phyloP scores from a whole-genome alignment of 1,140 invertebrate species.

The Conopomorpha cramerella region DNA sequence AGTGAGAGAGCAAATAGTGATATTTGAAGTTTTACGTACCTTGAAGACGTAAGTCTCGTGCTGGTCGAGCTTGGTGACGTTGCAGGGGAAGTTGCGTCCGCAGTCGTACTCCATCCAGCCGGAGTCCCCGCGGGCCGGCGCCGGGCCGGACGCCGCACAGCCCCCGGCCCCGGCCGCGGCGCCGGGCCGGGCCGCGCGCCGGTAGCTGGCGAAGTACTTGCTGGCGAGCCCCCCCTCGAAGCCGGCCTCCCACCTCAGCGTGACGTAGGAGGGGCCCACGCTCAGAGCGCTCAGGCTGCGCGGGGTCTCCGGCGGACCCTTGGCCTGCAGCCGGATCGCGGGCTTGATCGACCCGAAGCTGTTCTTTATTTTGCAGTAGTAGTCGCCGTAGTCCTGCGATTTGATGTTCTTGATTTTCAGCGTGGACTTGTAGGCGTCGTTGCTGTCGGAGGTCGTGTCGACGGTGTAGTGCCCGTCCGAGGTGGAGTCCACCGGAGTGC shows the following conservation, averaged over 20 bases:
- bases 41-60: conserved; percentile 83
- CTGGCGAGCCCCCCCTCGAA: conserved; percentile 87
- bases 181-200: conserved; percentile 63
- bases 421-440: conserved; percentile 84
- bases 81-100: conserved; percentile 82
- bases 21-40: no score
- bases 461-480: conserved; percentile 87
- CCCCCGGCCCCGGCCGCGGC: conserved; percentile 11
- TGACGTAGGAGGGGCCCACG: conserved; percentile 76
- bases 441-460: conserved; percentile 76
- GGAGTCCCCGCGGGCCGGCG: conserved; percentile 62
- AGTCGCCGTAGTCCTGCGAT: conserved; percentile 85
- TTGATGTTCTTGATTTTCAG: conserved; percentile 77
- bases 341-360: conserved; percentile 75
- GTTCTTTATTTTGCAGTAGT: conserved; percentile 84
- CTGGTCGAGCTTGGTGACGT: conserved; percentile 80
- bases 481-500: conserved; percentile 71
- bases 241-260: conserved; percentile 81
- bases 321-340: conserved; percentile 79
- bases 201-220: conserved; percentile 82
- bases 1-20: no score
- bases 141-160: conserved; percentile 50
- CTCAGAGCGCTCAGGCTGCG: conserved; percentile 70
- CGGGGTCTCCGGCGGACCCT: conserved; percentile 84
- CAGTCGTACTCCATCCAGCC: conserved; percentile 85